Conservation (phyloP, 1,140 invertebrate species). For the Cherax destructor region DNA sequence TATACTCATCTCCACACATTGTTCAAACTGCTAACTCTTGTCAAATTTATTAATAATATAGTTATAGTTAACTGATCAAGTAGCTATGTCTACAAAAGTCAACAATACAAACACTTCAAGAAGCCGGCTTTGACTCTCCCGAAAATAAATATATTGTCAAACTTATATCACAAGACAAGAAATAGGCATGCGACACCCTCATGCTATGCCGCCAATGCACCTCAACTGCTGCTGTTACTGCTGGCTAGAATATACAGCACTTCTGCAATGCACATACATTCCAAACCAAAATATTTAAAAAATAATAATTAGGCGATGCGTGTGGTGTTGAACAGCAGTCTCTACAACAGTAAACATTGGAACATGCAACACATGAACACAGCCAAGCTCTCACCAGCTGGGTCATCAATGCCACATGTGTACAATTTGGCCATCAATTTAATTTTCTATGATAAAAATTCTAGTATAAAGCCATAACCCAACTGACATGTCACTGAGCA, state of each 20-base stretch:
- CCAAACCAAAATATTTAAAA: constrained; percentile 35
- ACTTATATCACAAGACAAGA: constrained; percentile 67
- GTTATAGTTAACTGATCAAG: constrained; percentile 7
- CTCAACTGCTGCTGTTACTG: constrained; percentile 61
- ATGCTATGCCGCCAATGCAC: constrained; percentile 66
- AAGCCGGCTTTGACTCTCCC: constrained; percentile 65
- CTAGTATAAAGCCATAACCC: constrained; percentile 16
- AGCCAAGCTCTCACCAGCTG: constrained; percentile 18
- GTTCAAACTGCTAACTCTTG: constrained; percentile 9
- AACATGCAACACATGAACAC: constrained; percentile 61
- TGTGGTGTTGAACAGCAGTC: constrained; percentile 58
- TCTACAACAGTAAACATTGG: constrained; percentile 41
- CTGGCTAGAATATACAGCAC: constrained; percentile 60
- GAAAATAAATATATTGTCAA: constrained; percentile 54
- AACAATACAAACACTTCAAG: constrained; percentile 45
- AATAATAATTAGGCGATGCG: constrained; percentile 52
- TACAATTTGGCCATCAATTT: constrained; percentile 1
- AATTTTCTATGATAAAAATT: constrained; percentile 1
- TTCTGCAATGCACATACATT: constrained; percentile 56
- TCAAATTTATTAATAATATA: constrained; percentile 21
- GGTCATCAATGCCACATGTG: neutral
- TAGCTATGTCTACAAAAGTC: constrained; percentile 49
- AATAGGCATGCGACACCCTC: constrained; percentile 60
- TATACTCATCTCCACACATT: neutral
- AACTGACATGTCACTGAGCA: constrained; percentile 4